Evolutionary conservation across 2,888 invertebrate genomes (phyloP).

Genomic region (Criorhina ranunculi): DNA sequence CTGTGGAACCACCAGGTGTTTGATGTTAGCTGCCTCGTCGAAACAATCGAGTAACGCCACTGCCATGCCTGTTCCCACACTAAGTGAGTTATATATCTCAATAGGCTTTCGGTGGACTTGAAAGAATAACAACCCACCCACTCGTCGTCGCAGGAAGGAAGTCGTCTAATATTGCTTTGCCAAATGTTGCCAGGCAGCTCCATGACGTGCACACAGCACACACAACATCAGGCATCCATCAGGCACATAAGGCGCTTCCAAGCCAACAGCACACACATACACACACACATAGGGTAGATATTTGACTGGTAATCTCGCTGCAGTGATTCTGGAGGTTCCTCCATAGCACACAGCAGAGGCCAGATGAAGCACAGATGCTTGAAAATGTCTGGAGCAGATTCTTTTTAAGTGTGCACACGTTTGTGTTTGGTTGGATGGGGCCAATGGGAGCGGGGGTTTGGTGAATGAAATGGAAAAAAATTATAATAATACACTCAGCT

Average conservation of each 20-base stretch:
- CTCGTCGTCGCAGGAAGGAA: slow-evolving; percentile 38
- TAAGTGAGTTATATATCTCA: slow-evolving; percentile 71
- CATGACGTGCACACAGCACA: slow-evolving; percentile 65
- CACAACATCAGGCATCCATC: slow-evolving; percentile 75
- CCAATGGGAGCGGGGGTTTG: slow-evolving; percentile 13
- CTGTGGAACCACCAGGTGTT: slow-evolving; percentile 61
- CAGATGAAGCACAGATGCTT: slow-evolving; percentile 84
- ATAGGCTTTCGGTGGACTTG: slow-evolving; percentile 62
- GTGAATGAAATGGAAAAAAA: slow-evolving; percentile 56
- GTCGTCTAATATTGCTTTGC: slow-evolving; percentile 71
- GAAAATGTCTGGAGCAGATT: slow-evolving; percentile 77
- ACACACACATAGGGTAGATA: not conserved
- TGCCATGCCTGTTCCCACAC: slow-evolving; percentile 61
- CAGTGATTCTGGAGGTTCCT: slow-evolving; percentile 73
- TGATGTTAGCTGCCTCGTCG: slow-evolving; percentile 58
- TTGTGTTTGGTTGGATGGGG: slow-evolving; percentile 60
- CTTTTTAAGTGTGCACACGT: slow-evolving; percentile 76
- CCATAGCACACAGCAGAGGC: slow-evolving; percentile 59
- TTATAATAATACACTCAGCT: slow-evolving; percentile 73
- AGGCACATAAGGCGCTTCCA: slow-evolving; percentile 69
- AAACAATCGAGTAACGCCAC: slow-evolving; percentile 61
- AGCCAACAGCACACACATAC: slow-evolving; percentile 50
- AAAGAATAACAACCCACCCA: slow-evolving; percentile 61
- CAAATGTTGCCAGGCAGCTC: slow-evolving; percentile 68
- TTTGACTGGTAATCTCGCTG: slow-evolving; percentile 76